Conservation (phyloP, 2,888 invertebrate species). For the Fabriciana adippe region DNA sequence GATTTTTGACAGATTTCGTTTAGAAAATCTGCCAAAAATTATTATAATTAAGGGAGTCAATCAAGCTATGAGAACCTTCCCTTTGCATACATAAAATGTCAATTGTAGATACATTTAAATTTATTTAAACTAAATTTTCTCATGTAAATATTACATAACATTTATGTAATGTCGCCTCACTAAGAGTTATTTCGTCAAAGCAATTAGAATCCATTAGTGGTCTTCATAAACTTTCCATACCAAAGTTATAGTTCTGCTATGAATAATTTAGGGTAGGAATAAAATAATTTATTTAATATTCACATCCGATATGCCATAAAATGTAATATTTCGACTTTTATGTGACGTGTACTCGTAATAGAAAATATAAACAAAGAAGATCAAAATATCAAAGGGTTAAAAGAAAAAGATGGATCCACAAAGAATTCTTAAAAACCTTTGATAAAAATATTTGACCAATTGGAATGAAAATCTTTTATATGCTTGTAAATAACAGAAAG, state of each 20-base stretch:
- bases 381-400: no score
- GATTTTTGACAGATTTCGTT: no score
- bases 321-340: neutral
- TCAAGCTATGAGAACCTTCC: no score
- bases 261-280: conserved; percentile 21
- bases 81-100: no score
- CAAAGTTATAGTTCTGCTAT: conserved; percentile 14
- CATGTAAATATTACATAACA: no score
- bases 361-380: neutral
- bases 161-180: neutral
- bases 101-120: no score
- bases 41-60: no score
- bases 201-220: conserved; percentile 25
- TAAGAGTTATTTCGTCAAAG: conserved; percentile 5
- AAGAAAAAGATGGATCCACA: no score
- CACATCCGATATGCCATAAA: conserved; percentile 24
- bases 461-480: neutral
- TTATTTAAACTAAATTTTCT: no score
- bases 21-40: no score
- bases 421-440: neutral
- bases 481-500: neutral
- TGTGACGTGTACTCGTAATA: neutral
- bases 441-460: neutral
- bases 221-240: conserved; percentile 21
- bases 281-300: conserved; percentile 25